Conservation (phyloP, 2,888 invertebrate genomes). For the Lepidocyrtinus sp. region DNA sequence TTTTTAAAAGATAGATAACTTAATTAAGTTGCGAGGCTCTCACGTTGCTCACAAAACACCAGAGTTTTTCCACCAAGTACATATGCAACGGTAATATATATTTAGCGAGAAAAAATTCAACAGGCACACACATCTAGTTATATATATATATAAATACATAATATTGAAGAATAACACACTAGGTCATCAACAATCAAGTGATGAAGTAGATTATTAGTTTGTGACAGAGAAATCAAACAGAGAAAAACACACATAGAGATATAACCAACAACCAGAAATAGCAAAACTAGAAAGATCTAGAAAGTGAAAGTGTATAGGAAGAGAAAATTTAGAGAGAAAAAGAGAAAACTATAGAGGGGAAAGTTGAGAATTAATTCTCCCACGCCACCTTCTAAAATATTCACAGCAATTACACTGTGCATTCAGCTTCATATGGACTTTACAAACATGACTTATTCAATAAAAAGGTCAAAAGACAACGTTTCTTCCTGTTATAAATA, state of each 20-base stretch:
- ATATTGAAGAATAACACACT: slow-evolving; percentile 20
- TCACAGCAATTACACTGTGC: no score
- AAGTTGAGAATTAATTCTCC: not conserved
- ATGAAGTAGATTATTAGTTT: slow-evolving; percentile 4
- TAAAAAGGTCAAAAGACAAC: no score
- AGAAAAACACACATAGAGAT: slow-evolving; percentile 22
- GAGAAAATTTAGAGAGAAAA: slow-evolving; percentile 16
- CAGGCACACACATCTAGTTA: slow-evolving; percentile 20
- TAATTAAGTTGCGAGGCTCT: slow-evolving; percentile 57
- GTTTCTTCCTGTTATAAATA: no score
- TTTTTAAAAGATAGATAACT: not conserved
- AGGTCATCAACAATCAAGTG: slow-evolving; percentile 3
- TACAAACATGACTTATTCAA: no score
- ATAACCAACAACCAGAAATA: not conserved
- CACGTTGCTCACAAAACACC: slow-evolving; percentile 67
- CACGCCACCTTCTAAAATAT: no score
- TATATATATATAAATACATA: slow-evolving; percentile 18
- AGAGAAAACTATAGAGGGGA: slow-evolving; percentile 32
- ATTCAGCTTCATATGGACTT: no score
- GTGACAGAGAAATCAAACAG: slow-evolving; percentile 27
- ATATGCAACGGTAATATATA: slow-evolving; percentile 43
- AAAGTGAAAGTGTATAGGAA: slow-evolving; percentile 4
- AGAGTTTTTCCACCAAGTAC: slow-evolving; percentile 70
- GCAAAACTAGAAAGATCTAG: not conserved
- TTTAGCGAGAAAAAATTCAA: slow-evolving; percentile 30